These are phyloP conservation scores for Rapana venosa DNA, from an alignment of 2,888 invertebrate genomes.

Conservation along the genomic window DNA sequence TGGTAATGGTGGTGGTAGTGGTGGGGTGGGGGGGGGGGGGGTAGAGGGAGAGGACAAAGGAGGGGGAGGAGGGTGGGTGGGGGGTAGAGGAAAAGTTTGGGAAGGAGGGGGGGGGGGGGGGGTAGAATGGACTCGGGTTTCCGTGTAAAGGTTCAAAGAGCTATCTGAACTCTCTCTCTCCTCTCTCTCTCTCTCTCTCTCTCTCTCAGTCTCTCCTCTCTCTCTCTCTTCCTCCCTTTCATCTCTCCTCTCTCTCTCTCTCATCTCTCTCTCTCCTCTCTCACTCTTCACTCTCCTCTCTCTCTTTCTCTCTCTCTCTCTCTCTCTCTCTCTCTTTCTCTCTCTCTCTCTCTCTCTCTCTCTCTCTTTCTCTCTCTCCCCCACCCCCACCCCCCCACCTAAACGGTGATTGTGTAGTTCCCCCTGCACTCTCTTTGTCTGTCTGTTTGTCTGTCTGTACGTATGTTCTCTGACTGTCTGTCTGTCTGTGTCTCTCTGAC, in stretches of 20 bases:
- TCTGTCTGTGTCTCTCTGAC: too few species aligned
- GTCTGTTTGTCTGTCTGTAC: neutral
- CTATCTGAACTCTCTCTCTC: slow-evolving; percentile 2
- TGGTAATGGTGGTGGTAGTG: too few species aligned
- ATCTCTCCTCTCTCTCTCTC: neutral
- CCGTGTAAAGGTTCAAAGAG: too few species aligned
- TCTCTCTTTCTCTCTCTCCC: neutral
- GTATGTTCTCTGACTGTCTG: neutral
- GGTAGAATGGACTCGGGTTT: too few species aligned
- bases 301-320: neutral
- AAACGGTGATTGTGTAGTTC: neutral
- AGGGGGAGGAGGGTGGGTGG: too few species aligned
- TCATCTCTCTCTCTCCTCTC: neutral
- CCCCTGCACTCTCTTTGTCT: neutral
- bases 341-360: neutral
- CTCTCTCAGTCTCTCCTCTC: neutral
- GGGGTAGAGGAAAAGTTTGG: too few species aligned
- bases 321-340: neutral
- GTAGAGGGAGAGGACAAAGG: too few species aligned
- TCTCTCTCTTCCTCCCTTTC: too few species aligned
- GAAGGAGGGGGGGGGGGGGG: too few species aligned
- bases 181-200: neutral
- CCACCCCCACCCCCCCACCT: neutral
- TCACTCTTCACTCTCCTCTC: neutral
- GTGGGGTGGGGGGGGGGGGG: too few species aligned